Base-by-base conservation (phyloP, 2,113 vertebrate genomes). In the Thunnus maccoyii region DNA sequence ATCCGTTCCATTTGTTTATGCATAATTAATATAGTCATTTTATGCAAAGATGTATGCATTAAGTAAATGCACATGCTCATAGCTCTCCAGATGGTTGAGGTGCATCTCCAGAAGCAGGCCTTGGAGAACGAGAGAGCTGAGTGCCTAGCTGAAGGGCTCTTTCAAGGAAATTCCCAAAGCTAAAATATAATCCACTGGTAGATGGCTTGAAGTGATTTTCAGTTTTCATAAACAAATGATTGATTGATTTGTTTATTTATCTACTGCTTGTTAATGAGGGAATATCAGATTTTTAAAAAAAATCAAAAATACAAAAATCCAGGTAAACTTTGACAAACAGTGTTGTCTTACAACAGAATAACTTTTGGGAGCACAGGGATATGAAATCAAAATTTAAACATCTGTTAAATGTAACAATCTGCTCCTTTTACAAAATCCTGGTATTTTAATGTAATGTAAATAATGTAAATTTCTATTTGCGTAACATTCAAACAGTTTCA, bases 141-240 rank as follows among this genome's bases (percentile, higher is more conserved):
- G 22, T 22, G 22, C 22, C 22, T 22, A 22, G 70, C 65, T 75
- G 56, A 84, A 44, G 55, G 30, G 63, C 55, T 65, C 25, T 68
- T 54, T 12, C 64, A 41, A 55, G 1, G 57, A 67, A 47, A 52
- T 56, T 69, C 36, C 22, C 55, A 62, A 41, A 78, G 51, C 12
- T 60, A 46, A 20, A 41, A 48, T 67, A 20, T 25, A 56, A 50
- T 73, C 8, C 20, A 13, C 13, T 25, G 44, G 16, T 46, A 25
- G 2, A 66, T 36, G 7, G 47, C 41, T 68, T 41, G 18, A 60
- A 27, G 46, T 60, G 22, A n/a, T 48, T 54, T 77, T 25, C 2
- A n/a, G 17, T 27, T 69, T 44, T n/a, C 36, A 41, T 41, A 10
- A 41, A 41, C 36, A 41, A 9, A 9, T 41, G 10, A 41, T 41